phyloP scores from a whole-genome alignment of 2,113 vertebrate species.

The Halichoeres trimaculatus region DNA sequence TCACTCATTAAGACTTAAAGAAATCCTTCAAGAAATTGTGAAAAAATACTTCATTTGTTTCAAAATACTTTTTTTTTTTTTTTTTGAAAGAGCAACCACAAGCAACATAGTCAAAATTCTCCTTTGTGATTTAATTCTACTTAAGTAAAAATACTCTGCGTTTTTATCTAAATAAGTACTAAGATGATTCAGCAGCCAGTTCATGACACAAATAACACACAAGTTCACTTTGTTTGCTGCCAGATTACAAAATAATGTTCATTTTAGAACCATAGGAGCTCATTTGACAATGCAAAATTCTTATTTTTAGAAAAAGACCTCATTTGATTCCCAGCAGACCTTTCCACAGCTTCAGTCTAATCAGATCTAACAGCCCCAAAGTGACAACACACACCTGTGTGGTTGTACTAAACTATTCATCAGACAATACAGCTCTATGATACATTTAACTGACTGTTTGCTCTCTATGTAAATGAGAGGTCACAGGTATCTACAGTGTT shows the following conservation, averaged over 20 bases:
- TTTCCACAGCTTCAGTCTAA: neutral
- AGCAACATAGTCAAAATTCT: no score
- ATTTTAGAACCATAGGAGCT: neutral
- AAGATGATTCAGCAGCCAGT: neutral
- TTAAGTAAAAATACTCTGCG: neutral
- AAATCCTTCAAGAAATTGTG: no score
- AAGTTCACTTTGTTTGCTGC: neutral
- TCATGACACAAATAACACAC: neutral
- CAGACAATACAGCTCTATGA: neutral
- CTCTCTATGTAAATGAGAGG: neutral
- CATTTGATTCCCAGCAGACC: constrained; percentile 1
- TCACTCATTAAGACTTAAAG: no score
- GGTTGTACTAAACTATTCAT: neutral
- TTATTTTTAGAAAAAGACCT: neutral
- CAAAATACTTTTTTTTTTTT: neutral
- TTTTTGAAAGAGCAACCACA: neutral
- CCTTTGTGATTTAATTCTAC: neutral
- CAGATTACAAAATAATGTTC: neutral
- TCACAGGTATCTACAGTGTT: neutral
- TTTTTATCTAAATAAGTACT: no score
- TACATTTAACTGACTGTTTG: neutral
- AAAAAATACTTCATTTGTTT: no score
- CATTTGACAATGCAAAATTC: neutral
- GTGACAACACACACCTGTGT: constrained; percentile 8
- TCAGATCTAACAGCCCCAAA: neutral